Evolutionary conservation across 2,888 invertebrate species (phyloP), one percentile per base, ranked within the genome.

Genomic region (Andrena chrysosceles): DNA sequence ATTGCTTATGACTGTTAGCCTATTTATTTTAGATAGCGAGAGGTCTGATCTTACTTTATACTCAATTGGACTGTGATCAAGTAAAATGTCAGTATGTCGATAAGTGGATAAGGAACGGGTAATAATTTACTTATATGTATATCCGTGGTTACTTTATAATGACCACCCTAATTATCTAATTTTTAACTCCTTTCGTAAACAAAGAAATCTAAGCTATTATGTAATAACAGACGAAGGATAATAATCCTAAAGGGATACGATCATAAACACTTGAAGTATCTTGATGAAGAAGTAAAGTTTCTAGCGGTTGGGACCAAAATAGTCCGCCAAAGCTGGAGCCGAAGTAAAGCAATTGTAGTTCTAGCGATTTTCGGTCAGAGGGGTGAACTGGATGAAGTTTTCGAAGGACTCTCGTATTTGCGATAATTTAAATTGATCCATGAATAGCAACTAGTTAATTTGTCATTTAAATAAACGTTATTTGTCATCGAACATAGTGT

Each of bases 321-420:
- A 0, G 52, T 90, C 16, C 85, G 85, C 66, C 73, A 85, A 64
- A 78, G 33, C 26, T 89, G 90, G 89, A 85, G 88, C 26, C 76
- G 71, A 8, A 81, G 70, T 29, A 35, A 69, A 62, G 48, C 81
- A n/a, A 90, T 91, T 8, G 20, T 90, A 23, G 95, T 95, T 42
- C 90, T 95, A 86, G 94, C 94, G 35, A 89, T 95, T 49, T 95
- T 95, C 87, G 95, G 95, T 6, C 89, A 92, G 54, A 94, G 94
- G 85, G 93, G 93, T 76, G 91, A 94, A 54, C 91, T 95, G 13
- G 94, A 95, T 83, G 91, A 92, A 63, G 87, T 94, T 29, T 94
- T 95, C 26, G 94, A 94, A 48, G 92, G 93, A 70, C 85, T 94
- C 33, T 74, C 88, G 7, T 76, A 87, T 66, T 83, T 91, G 26